These are phyloP conservation scores for Passerina amoena DNA, from an alignment of 2,113 vertebrate species.

Conservation along the genomic window DNA sequence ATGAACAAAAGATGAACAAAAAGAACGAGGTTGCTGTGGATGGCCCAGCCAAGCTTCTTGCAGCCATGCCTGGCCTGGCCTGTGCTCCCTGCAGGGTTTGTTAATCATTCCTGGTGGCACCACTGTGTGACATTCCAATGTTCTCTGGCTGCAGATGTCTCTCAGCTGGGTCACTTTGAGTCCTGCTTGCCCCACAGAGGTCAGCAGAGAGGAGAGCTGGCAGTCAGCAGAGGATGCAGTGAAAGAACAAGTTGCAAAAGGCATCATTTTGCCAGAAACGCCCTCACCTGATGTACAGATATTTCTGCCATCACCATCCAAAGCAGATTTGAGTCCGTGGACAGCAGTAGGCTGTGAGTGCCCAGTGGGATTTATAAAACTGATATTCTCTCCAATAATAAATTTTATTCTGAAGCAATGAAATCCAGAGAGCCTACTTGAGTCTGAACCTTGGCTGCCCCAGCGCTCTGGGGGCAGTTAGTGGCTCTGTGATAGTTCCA, in stretches of 20 bases:
- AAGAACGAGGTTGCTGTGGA: not conserved
- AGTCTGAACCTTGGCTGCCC: not conserved
- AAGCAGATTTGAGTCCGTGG: not conserved
- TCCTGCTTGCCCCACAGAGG: not conserved
- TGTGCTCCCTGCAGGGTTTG: not conserved
- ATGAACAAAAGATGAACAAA: not conserved
- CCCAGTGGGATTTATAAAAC: conserved; percentile 11
- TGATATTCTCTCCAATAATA: not conserved
- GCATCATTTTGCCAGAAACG: not conserved
- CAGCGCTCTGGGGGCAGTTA: not conserved
- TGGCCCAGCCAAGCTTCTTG: not conserved
- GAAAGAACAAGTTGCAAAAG: not conserved
- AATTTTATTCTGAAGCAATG: not conserved
- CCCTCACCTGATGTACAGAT: not conserved
- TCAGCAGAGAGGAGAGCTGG: not conserved
- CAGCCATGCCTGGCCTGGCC: not conserved
- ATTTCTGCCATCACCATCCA: not conserved
- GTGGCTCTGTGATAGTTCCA: conserved; percentile 14
- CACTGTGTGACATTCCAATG: not conserved
- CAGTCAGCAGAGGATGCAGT: not conserved
- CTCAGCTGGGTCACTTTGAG: not conserved
- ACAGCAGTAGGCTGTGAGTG: not conserved
- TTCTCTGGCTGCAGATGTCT: not conserved
- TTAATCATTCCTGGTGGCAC: not conserved
- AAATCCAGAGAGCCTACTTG: conserved; percentile 28